Percentiles rank a stretch among this genome's conserved stretches.
Conservation (phyloP, 2,888 invertebrate genomes). For the Mongoloraphidia duomilia region DNA sequence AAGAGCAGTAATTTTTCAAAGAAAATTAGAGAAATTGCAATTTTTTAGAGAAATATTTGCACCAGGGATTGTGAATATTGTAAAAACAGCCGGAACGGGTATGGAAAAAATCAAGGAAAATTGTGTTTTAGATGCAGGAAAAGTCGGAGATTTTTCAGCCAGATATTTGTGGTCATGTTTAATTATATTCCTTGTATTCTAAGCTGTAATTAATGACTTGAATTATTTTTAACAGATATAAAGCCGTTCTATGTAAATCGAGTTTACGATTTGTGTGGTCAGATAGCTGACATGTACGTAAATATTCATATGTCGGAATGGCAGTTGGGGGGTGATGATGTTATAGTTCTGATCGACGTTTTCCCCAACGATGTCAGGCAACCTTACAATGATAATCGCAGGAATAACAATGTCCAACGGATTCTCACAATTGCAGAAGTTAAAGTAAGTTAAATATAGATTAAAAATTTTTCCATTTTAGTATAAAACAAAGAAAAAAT, state of each 20-base stretch:
- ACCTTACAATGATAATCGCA: constrained; percentile 29
- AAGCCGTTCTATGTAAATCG: constrained; percentile 39
- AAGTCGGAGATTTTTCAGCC: no score
- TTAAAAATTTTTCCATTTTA: not conserved
- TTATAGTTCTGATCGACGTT: constrained; percentile 47
- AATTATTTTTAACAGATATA: constrained; percentile 31
- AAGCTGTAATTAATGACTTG: no score
- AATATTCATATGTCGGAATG: constrained; percentile 32
- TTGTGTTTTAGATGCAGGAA: no score
- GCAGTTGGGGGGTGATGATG: constrained; percentile 41
- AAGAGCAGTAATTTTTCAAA: no score
- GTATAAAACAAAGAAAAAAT: not conserved
- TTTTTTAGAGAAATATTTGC: no score
- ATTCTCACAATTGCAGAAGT: constrained; percentile 53
- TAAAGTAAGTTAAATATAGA: constrained; percentile 28
- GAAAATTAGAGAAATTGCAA: no score
- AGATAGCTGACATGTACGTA: constrained; percentile 33
- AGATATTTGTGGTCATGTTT: no score
- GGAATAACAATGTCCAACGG: constrained; percentile 36
- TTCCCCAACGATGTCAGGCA: constrained; percentile 45
- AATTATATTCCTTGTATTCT: no score
- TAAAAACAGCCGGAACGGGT: no score
- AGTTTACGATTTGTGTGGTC: constrained; percentile 42
- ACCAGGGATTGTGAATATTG: no score
- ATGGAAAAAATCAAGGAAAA: no score